Percentiles rank a stretch among this genome's conserved stretches.
Conservation (phyloP, 2,797 vertebrate species). For the Calcarius lapponicus region DNA sequence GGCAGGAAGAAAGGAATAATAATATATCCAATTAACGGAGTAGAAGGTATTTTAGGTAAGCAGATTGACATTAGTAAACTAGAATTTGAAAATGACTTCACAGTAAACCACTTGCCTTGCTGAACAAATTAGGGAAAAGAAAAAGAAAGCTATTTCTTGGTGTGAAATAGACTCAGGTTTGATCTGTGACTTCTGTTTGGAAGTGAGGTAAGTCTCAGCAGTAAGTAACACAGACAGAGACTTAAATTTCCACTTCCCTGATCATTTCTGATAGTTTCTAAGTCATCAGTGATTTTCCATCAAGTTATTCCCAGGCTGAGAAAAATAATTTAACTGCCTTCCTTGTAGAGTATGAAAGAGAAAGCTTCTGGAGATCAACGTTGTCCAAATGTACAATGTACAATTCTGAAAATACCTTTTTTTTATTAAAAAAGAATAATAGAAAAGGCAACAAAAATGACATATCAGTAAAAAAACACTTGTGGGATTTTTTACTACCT, state of each 20-base stretch:
- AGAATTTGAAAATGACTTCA: constrained; percentile 5
- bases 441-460: background rate
- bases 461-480: background rate
- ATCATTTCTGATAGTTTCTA: background rate
- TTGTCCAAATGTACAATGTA: background rate
- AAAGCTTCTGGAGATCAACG: background rate
- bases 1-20: background rate
- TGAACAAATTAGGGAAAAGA: background rate
- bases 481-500: background rate
- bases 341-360: background rate
- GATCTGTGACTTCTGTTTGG: background rate
- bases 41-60: constrained; percentile 9
- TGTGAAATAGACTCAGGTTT: background rate
- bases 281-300: background rate
- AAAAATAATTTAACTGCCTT: background rate
- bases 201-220: background rate
- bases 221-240: background rate
- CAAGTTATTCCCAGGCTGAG: background rate
- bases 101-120: background rate
- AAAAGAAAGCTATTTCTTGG: background rate
- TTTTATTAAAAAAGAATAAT: background rate
- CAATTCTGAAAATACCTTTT: background rate
- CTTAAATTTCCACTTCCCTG: background rate
- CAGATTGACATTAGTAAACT: background rate
- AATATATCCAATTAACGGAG: constrained; percentile 8